phyloP scores from a whole-genome alignment of 2,797 vertebrate species.

The Microcaecilia unicolor region DNA sequence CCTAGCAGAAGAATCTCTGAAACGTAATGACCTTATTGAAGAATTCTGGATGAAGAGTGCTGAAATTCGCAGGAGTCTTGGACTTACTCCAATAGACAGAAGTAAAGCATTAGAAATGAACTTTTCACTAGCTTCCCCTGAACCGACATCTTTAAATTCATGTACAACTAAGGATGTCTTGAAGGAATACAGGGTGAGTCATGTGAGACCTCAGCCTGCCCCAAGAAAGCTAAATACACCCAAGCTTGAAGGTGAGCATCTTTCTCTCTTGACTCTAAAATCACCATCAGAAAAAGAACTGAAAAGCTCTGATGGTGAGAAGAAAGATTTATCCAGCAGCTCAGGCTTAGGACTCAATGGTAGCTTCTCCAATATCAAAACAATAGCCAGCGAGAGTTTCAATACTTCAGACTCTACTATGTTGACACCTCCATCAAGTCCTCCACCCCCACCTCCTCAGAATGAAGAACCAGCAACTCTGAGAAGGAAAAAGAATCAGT shows the following conservation, averaged over 20 bases:
- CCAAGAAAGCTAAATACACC: constrained; percentile 70
- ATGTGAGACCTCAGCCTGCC: constrained; percentile 54
- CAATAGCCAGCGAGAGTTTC: constrained; percentile 71
- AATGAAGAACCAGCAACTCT: constrained; percentile 85
- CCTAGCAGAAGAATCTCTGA: constrained; percentile 56
- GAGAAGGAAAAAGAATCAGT: constrained; percentile 57
- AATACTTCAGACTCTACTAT: constrained; percentile 84
- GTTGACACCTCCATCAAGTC: constrained; percentile 94
- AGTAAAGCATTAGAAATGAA: constrained; percentile 56
- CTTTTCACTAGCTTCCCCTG: constrained; percentile 42
- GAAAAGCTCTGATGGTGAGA: constrained; percentile 58
- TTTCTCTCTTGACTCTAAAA: constrained; percentile 50
- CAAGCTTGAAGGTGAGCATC: constrained; percentile 64
- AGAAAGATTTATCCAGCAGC: constrained; percentile 78
- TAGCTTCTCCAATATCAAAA: constrained; percentile 72
- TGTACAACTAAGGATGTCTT: constrained; percentile 35
- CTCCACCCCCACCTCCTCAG: constrained; percentile 81
- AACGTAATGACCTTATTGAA: constrained; percentile 80
- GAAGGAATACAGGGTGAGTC: constrained; percentile 54
- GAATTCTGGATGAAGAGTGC: constrained; percentile 96
- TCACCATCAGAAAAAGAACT: constrained; percentile 58
- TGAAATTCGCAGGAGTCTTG: constrained; percentile 87
- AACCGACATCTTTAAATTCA: constrained; percentile 38
- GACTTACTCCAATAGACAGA: constrained; percentile 74
- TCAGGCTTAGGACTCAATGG: constrained; percentile 82